Evolutionary conservation across 2,797 vertebrate genomes (phyloP), one percentile per base, ranked within the genome.

Genomic region (Pseudomugil gertrudae): DNA sequence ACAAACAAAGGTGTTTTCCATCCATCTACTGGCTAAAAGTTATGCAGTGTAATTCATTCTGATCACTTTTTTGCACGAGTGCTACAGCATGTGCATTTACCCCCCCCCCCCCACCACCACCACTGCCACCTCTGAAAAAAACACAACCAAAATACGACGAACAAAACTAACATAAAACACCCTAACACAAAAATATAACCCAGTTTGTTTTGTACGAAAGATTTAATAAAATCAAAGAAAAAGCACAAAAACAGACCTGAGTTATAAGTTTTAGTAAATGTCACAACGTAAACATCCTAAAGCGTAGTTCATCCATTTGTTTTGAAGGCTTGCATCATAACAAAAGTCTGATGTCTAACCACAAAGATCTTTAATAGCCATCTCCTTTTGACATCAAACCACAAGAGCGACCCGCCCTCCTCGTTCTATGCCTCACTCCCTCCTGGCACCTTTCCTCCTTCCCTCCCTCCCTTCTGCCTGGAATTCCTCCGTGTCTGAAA

Each of bases 401-500:
- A 24, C 89, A 84, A 87, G 70, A 43, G 59, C 29, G 83, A 69
- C 87, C 87, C 81, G 63, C 87, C 89, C 83, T 89, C 78, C 76
- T 83, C 62, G 9, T 62, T 80, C 63, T 38, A 59, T 71, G 64
- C 76, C 80, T 80, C 82, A 55, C 57, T 77, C 80, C 83, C 80
- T 72, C 78, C 79, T 81, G 74, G 70, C 74, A 74, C 74, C 64
- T 66, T 70, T 76, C 66, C 69, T 76, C 79, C 72, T 73, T 85
- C 80, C 82, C 73, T 36, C 80, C 80, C 73, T 83, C 78, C 77
- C 75, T 87, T 90, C 85, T 83, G 86, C 80, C 84, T 89, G 84
- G 89, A 93, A 93, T 93, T 94, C 89, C 88, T 92, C 80, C 77
- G 84, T 81, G 90, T 94, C 92, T 92, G 92, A 93, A 89, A 84